phyloP scores from a whole-genome alignment of 2,113 vertebrate species.

The Vidua chalybeata region DNA sequence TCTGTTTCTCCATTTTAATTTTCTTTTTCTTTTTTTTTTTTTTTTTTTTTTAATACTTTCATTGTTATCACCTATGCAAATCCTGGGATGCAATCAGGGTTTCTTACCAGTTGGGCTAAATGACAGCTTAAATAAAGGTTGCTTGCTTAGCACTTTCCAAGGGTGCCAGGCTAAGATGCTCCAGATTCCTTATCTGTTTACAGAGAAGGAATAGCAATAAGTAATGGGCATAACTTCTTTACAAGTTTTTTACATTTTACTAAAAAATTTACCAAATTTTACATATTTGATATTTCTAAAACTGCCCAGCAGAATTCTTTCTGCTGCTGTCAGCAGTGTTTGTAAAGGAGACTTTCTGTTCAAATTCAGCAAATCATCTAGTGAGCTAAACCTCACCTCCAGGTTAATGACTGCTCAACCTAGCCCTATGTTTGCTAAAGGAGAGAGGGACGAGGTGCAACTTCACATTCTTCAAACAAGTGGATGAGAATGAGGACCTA shows the following conservation, averaged over 20 bases:
- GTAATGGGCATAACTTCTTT: background rate
- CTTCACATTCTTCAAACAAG: fast-evolving
- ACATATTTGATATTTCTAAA: background rate
- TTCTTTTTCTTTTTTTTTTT: background rate
- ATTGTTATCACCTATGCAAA: background rate
- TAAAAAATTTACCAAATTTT: background rate
- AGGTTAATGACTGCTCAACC: background rate
- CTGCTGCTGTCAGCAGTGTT: background rate
- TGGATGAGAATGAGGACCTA: background rate
- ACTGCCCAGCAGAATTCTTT: background rate
- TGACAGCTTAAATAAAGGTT: background rate
- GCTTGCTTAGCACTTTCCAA: background rate
- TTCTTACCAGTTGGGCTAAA: background rate
- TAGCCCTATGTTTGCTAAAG: background rate
- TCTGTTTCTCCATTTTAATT: background rate
- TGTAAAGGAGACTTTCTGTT: background rate
- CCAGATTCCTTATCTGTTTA: background rate
- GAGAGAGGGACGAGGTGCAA: background rate
- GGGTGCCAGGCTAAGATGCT: background rate
- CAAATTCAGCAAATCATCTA: background rate
- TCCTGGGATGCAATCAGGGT: background rate
- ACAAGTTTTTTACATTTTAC: too few species aligned
- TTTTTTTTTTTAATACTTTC: background rate
- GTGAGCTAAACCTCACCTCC: background rate
- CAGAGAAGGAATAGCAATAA: background rate